Conservation (phyloP, 2,113 vertebrate species). For the Cottus gobio region DNA sequence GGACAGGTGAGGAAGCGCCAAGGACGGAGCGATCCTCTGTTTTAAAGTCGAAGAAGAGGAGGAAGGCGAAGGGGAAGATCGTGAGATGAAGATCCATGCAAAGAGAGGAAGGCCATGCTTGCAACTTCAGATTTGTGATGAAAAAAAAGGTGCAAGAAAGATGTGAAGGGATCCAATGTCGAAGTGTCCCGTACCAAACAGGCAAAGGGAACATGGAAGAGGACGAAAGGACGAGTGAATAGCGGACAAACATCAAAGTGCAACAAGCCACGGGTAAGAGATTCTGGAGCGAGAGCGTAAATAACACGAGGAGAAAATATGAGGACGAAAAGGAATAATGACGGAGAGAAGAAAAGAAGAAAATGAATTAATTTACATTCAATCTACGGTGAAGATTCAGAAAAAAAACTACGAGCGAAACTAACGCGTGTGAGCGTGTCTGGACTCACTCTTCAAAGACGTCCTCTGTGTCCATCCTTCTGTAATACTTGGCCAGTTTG, state of each 20-base stretch:
- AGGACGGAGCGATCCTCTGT: constrained; percentile 11
- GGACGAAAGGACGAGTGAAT: neutral
- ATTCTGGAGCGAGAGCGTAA: constrained; percentile 39
- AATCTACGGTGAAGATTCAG: constrained; percentile 24
- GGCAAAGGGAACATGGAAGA: neutral
- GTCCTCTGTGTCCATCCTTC: constrained; percentile 97
- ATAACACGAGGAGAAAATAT: constrained; percentile 8
- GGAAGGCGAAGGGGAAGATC: neutral
- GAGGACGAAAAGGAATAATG: constrained; percentile 24
- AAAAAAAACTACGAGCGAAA: constrained; percentile 21
- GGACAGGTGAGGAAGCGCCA: constrained; percentile 35
- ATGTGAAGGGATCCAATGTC: constrained; percentile 19
- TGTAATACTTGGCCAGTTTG: constrained; percentile 91
- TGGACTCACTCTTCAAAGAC: constrained; percentile 95
- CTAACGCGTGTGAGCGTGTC: neutral
- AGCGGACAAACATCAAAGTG: constrained; percentile 59
- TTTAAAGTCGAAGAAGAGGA: neutral
- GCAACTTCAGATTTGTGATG: constrained; percentile 20
- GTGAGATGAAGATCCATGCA: constrained; percentile 30
- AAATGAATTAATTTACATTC: constrained; percentile 37
- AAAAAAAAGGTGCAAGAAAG: constrained; percentile 1
- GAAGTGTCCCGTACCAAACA: constrained; percentile 16
- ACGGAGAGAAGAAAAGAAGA: constrained; percentile 28
- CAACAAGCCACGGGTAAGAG: constrained; percentile 70
- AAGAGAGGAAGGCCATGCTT: neutral